Conservation (phyloP, 2,888 invertebrate species). For the Drosophila putrida region DNA sequence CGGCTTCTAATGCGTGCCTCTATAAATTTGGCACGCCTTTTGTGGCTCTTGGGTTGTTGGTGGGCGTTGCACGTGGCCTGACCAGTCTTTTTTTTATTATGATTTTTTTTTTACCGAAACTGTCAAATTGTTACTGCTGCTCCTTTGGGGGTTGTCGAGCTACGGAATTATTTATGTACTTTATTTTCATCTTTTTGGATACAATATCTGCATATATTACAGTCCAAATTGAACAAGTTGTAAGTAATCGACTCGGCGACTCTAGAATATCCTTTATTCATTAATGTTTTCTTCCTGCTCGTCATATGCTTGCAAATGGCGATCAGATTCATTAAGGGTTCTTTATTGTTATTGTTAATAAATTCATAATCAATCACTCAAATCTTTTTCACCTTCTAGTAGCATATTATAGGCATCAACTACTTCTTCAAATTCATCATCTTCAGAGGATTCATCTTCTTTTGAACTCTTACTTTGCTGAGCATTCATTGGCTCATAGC, state of each 20-base stretch:
- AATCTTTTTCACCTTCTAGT: neutral
- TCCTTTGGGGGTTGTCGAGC: constrained; percentile 51
- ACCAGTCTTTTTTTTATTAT: constrained; percentile 39
- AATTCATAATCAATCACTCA: too few species aligned
- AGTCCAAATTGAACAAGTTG: constrained; percentile 14
- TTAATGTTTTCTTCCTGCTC: neutral
- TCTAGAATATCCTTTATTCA: neutral
- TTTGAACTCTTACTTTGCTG: too few species aligned
- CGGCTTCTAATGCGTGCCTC: constrained; percentile 77
- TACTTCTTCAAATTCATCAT: neutral
- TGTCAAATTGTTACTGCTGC: constrained; percentile 70
- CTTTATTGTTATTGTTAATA: neutral
- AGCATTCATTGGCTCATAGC: too few species aligned
- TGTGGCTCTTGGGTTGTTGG: constrained; percentile 47
- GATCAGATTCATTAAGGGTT: too few species aligned
- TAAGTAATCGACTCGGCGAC: neutral
- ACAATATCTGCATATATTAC: constrained; percentile 23
- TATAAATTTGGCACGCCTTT: constrained; percentile 81
- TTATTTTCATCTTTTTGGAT: constrained; percentile 21
- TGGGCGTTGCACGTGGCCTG: constrained; percentile 70
- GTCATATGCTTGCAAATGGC: neutral
- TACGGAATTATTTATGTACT: constrained; percentile 49
- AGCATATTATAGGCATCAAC: neutral
- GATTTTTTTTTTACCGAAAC: constrained; percentile 33
- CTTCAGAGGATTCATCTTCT: neutral